Conservation (phyloP, 2,888 invertebrate species). For the Stomorhina lunata region DNA sequence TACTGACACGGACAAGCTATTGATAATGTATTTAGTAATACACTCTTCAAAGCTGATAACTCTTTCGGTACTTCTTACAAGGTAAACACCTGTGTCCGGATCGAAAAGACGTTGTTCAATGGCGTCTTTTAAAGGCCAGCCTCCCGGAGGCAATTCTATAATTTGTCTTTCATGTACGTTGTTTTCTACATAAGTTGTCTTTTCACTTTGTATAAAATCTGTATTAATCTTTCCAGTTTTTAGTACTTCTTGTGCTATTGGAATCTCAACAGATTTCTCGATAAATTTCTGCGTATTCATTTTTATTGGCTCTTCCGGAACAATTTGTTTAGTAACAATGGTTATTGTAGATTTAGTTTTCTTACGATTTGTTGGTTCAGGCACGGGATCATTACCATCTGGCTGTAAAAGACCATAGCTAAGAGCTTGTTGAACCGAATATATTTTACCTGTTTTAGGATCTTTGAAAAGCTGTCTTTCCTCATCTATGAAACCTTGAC, state of each 20-base stretch:
- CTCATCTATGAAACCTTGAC: slow-evolving; percentile 89
- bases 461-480: slow-evolving; percentile 88
- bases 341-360: slow-evolving; percentile 81
- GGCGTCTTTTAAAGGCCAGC: slow-evolving; percentile 91
- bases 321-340: slow-evolving; percentile 82
- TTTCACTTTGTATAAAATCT: slow-evolving; percentile 80
- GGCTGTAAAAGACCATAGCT: slow-evolving; percentile 86
- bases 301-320: slow-evolving; percentile 77
- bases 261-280: slow-evolving; percentile 78
- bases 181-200: slow-evolving; percentile 78
- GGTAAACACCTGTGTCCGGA: slow-evolving; percentile 90
- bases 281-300: slow-evolving; percentile 75
- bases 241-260: slow-evolving; percentile 73
- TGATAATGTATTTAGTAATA: slow-evolving; percentile 90
- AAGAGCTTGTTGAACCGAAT: slow-evolving; percentile 89
- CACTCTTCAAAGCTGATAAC: slow-evolving; percentile 93
- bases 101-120: slow-evolving; percentile 91
- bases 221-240: slow-evolving; percentile 80
- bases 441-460: slow-evolving; percentile 86
- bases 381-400: slow-evolving; percentile 81
- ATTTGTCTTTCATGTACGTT: slow-evolving; percentile 84
- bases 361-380: slow-evolving; percentile 80
- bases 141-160: slow-evolving; percentile 89
- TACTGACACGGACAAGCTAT: slow-evolving; percentile 90
- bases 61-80: slow-evolving; percentile 92